Evolutionary conservation across 2,888 invertebrate genomes (phyloP), one percentile per base, ranked within the genome.

Genomic region (Halictus quadricinctus): DNA sequence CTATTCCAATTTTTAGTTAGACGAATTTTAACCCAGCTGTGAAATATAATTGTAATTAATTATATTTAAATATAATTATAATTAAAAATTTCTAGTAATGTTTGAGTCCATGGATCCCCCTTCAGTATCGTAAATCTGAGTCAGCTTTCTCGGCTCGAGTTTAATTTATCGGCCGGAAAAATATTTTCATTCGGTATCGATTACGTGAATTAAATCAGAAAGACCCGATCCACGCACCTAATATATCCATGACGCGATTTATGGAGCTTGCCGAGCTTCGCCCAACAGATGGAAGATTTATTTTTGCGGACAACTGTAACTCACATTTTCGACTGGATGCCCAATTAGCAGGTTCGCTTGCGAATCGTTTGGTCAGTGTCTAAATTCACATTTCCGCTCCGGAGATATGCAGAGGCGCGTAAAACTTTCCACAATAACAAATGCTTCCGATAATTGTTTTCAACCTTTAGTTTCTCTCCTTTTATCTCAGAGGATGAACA

Each of bases 311-410:
- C 76, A 76, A 72, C 76, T 73, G 73, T 81, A 84, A 81, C 46
- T 74, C 73, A 21, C 69, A 77, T 74, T 73, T 73, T 77, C 81
- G 76, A 60, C 73, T 50, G 77, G 36, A 29, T 15, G 70, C 0
- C n/a, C 82, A 82, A 82, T 84, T 84, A 84, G 60, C 84, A 73
- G 41, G 69, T 82, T 13, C 46, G 54, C n/a, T 18, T 60, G 41
- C 66, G 77, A 76, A 76, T 29, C 82, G 69, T 58, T 80, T 48
- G 46, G 66, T 48, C 50, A 41, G 7, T 36, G 48, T 69, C 69
- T 10, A 41, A 41, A 69, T 41, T n/a, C 69, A 0, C 15, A 2
- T 36, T 66, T 29, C 13, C 15, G 29, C 64, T 64, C 7, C 29
- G 10, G 12, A 10, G 29, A 29, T 50, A 50, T 50, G 15, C 6